phyloP scores from a whole-genome alignment of 2,113 vertebrate genomes.

The Lontra canadensis region DNA sequence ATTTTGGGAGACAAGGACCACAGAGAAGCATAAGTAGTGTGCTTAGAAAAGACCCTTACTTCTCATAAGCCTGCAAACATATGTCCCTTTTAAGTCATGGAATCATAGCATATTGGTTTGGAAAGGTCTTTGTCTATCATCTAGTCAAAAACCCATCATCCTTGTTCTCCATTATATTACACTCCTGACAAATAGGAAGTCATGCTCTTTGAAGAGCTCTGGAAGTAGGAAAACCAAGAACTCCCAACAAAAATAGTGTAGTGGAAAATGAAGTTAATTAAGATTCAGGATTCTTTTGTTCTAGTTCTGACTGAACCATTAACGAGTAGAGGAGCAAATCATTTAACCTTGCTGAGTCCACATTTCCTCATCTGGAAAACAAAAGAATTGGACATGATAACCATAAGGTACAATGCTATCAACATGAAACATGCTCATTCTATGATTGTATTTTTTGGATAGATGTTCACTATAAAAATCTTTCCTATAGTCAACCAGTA shows the following conservation, averaged over 20 bases:
- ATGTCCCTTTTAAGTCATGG: background rate
- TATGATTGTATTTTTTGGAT: background rate
- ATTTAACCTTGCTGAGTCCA: background rate
- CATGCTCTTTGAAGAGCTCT: background rate
- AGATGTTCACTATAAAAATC: background rate
- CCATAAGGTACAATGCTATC: background rate
- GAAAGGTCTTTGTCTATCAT: background rate
- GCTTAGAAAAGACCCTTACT: background rate
- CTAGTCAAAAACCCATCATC: background rate
- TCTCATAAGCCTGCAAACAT: background rate
- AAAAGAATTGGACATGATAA: background rate
- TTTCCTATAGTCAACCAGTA: background rate
- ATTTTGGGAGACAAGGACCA: background rate
- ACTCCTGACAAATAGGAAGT: background rate
- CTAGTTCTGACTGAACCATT: background rate
- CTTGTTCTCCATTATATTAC: background rate
- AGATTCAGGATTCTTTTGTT: background rate
- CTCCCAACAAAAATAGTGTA: background rate
- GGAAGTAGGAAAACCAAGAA: background rate
- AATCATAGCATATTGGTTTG: background rate
- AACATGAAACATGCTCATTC: background rate
- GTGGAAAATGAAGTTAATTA: background rate
- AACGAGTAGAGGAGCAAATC: background rate
- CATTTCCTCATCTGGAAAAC: background rate
- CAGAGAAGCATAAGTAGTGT: background rate